Percentiles rank a stretch among this genome's conserved stretches.
These are phyloP conservation scores for Amazona guildingii DNA, from an alignment of 2,113 vertebrate genomes.

Conservation along the genomic window DNA sequence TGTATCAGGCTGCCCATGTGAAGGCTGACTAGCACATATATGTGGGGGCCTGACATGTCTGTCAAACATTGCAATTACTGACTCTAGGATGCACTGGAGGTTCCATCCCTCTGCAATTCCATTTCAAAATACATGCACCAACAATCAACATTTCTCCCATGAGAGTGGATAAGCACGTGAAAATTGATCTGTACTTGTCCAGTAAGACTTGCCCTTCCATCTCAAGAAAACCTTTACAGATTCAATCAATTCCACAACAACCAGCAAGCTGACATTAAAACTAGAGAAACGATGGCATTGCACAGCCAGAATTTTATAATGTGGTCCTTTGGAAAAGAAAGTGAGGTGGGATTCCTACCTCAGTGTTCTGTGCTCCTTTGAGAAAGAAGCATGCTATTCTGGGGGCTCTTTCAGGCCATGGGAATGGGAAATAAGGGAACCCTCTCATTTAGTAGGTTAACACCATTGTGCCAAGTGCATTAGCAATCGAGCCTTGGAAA, in stretches of 20 bases:
- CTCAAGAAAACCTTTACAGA: not conserved
- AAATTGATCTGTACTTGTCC: not conserved
- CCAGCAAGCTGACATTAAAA: not conserved
- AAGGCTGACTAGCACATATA: not conserved
- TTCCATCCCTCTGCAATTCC: not conserved
- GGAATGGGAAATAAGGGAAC: not conserved
- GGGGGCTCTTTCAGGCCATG: not conserved
- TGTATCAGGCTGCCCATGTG: fast-evolving
- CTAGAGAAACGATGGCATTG: not conserved
- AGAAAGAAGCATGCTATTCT: not conserved
- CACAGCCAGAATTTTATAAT: not conserved
- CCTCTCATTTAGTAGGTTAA: not conserved
- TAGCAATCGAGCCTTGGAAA: not conserved
- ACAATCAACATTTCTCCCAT: not conserved
- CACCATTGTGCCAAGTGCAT: not conserved
- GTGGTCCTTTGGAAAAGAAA: not conserved
- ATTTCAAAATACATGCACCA: not conserved
- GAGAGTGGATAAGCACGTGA: not conserved
- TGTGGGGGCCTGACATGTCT: not conserved
- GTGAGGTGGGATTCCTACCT: not conserved
- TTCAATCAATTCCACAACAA: not conserved
- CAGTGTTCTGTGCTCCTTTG: not conserved
- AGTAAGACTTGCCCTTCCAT: not conserved
- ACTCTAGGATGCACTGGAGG: not conserved
- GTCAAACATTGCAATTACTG: not conserved